A percentile compares a stretch with the other conserved stretches of the same genome.
Evolutionary conservation across 2,113 vertebrate species (phyloP).

Genomic region (Pampusana beccarii): DNA sequence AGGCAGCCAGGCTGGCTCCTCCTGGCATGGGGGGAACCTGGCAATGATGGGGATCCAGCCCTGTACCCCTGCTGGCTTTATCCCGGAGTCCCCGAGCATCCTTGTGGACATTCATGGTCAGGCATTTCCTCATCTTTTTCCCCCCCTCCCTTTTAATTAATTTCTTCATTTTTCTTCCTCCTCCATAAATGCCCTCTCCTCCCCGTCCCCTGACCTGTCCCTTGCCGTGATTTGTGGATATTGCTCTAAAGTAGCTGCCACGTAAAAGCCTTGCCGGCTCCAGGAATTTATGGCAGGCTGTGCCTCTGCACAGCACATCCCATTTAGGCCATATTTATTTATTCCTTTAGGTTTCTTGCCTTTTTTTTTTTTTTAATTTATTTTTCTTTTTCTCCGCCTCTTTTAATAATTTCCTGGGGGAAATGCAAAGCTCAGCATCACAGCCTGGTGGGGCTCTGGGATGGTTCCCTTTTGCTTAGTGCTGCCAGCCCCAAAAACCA

Average conservation of each 20-base stretch:
- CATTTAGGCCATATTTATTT: slow-evolving; percentile 37
- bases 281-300: slow-evolving; percentile 45
- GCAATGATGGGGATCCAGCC: not conserved
- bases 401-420: not conserved
- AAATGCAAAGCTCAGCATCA: not conserved
- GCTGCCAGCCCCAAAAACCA: not conserved
- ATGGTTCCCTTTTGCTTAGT: not conserved
- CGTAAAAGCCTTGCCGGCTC: slow-evolving; percentile 48
- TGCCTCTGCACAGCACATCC: not conserved
- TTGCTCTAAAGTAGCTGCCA: slow-evolving; percentile 73
- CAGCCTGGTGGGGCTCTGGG: not conserved
- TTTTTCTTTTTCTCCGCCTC: not conserved
- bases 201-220: slow-evolving; percentile 48
- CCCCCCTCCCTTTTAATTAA: not conserved
- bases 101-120: not conserved
- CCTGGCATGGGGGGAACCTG: no score
- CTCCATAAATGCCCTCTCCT: slow-evolving; percentile 53
- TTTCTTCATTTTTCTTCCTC: not conserved
- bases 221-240: slow-evolving; percentile 76
- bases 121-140: not conserved
- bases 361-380: not conserved
- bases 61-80: not conserved
- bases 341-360: slow-evolving; percentile 8
- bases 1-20: not conserved
- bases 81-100: not conserved